Conservation (phyloP, 2,113 vertebrate species). For the Anarrhichthys ocellatus region DNA sequence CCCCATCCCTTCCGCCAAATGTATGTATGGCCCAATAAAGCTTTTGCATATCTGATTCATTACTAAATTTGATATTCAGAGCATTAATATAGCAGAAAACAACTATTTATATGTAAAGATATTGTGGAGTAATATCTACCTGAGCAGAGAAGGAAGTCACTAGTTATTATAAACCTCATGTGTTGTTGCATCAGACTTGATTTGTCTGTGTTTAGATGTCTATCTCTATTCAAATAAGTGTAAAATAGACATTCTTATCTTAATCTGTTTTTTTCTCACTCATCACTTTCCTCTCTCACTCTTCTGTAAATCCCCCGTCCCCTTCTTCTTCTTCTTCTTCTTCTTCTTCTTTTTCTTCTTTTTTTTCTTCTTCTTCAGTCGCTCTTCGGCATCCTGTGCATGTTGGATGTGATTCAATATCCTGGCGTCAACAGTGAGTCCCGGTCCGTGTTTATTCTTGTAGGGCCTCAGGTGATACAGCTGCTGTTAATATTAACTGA, state of each 20-base stretch:
- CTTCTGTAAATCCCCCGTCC: not conserved
- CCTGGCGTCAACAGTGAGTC: constrained; percentile 43
- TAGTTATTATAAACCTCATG: not conserved
- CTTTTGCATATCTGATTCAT: no score
- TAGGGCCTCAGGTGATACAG: constrained; percentile 65
- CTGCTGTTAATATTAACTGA: constrained; percentile 64
- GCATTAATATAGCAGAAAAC: not conserved
- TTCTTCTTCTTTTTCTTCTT: not conserved
- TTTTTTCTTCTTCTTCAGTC: constrained; percentile 1
- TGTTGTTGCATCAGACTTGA: not conserved
- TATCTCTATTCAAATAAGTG: constrained; percentile 3
- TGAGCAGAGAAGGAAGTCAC: no score
- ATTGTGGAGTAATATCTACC: not conserved
- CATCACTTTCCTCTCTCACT: constrained; percentile 1
- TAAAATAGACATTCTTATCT: constrained; percentile 18
- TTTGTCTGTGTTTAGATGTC: constrained; percentile 2
- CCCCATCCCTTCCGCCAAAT: no score
- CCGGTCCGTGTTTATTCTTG: constrained; percentile 67
- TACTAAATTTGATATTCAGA: not conserved
- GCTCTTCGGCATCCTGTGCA: not conserved
- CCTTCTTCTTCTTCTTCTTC: not conserved
- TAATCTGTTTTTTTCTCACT: constrained; percentile 1
- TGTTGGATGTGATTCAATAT: constrained; percentile 55
- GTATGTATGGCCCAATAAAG: no score
- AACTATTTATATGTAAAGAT: no score